A percentile compares a stretch with the other conserved stretches of the same genome.
These are phyloP conservation scores for Prostheceraeus crozeri DNA, from an alignment of 2,888 invertebrate species.

Conservation along the genomic window DNA sequence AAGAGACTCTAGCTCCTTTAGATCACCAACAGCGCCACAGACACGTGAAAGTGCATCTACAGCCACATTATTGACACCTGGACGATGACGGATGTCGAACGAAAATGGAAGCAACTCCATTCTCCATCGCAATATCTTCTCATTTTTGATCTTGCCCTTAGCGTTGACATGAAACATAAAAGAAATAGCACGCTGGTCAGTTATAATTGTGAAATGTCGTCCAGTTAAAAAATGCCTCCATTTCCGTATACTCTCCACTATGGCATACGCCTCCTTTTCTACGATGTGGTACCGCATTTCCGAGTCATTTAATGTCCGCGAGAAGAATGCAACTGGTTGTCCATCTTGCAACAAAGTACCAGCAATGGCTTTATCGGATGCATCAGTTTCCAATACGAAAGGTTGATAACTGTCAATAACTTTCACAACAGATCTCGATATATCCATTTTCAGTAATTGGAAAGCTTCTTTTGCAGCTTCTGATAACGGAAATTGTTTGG, in stretches of 20 bases:
- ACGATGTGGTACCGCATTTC: constrained; percentile 34
- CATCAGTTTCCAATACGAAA: constrained; percentile 24
- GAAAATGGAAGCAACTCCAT: constrained; percentile 39
- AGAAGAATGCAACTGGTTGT: constrained; percentile 33
- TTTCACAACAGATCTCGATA: neutral
- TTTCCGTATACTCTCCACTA: constrained; percentile 38
- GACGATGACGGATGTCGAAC: constrained; percentile 40
- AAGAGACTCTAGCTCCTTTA: constrained; percentile 25
- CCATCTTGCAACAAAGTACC: constrained; percentile 28
- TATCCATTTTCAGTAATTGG: neutral
- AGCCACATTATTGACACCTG: constrained; percentile 36
- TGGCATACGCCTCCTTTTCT: constrained; percentile 40
- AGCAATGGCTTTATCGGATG: constrained; percentile 19
- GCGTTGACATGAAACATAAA: constrained; percentile 39
- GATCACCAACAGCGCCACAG: constrained; percentile 13
- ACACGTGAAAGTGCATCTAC: constrained; percentile 38
- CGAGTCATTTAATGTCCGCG: constrained; percentile 31
- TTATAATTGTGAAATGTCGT: constrained; percentile 41
- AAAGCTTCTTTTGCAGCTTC: constrained; percentile 7
- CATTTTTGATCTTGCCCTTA: constrained; percentile 41
- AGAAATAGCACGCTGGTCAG: constrained; percentile 41
- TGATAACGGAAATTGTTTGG: neutral
- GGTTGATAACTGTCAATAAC: too few relatives aligned
- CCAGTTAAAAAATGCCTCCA: constrained; percentile 38
- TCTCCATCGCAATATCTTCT: constrained; percentile 41